Base-by-base conservation (phyloP, 2,113 vertebrate species). In the Vimba vimba region DNA sequence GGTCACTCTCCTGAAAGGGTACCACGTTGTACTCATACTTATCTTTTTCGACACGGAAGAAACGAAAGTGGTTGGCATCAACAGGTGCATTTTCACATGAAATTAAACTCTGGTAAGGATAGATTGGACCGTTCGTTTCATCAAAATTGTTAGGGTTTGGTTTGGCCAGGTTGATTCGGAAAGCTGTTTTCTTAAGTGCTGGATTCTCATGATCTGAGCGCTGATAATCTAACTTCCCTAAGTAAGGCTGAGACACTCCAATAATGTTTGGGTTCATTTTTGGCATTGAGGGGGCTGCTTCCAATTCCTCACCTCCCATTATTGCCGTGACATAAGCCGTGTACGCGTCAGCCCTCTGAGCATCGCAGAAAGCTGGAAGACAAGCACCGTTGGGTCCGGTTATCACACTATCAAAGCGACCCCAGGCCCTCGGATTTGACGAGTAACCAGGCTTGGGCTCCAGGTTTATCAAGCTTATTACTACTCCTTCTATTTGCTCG, bases 21-120 rank as follows among this genome's bases (percentile, higher is more conserved):
- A 99, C 97, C 74, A 98, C 97, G 0, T 99, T 98, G 91, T 97
- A 99, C 89, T 99, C 98, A 1, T 97, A 99, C 82, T 94, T 98
- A 92, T 99, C 97, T 25, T 96, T 97, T 91, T 99, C 98, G 74
- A 97, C 97, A 15, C 98, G 94, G 85, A 97, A 97, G 86, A 99
- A 99, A 25, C 98, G 95, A 89, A 99, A 98, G 92, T 99, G 98
- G 87, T 96, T 97, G 88, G 95, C 96, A 0, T 94, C 92, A 23
- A 93, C 87, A 0, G 96, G 96, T 0, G 98, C 97, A 55, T 95
- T 94, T 93, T 99, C 97, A 76, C 98, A 99, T 30, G 90, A 94
- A 52, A 94, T 93, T 45, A 98, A 92, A 91, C 92, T 95, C 82
- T 95, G 95, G 91, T 97, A 99, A 0, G 97, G 93, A 89, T 99